Base-by-base conservation (phyloP, 2,797 vertebrate genomes). In the Geotrypetes seraphini region DNA sequence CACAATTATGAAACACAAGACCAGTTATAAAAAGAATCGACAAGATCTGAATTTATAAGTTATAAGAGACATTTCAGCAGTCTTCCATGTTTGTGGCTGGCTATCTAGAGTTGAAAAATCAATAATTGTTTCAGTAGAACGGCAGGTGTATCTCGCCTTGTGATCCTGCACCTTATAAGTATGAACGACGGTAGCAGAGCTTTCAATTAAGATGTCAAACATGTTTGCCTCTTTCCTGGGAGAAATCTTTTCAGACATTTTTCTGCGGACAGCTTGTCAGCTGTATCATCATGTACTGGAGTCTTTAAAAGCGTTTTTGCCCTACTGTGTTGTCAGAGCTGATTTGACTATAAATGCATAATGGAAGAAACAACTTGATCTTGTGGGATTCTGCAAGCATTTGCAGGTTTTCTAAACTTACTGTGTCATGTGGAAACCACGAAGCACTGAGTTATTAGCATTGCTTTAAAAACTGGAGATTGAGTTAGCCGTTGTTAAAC, bases 1-100 rank as follows among this genome's bases (percentile, higher is more conserved):
- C n/a, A n/a, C n/a, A n/a, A n/a, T n/a, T n/a, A n/a, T n/a, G n/a
- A n/a, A n/a, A n/a, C n/a, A n/a, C n/a, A n/a, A n/a, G n/a, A n/a
- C n/a, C n/a, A n/a, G n/a, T n/a, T n/a, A 27, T 23, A 25, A 0
- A 27, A 34, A 43, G 21, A 43, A 31, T 36, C n/a, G 19, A 25
- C 13, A 19, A 26, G 49, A 57, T 48, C 39, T 39, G 31, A 47
- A 36, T 36, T 40, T 16, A 30, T 50, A 37, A 32, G 34, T 36
- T 42, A 44, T 22, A 13, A 32, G 16, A 9, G 22, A 40, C 8
- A 3, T 39, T 41, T 36, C 32, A 50, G 40, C 38, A 31, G 7
- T 11, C 25, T 43, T 35, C 25, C 16, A 12, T 5, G 39, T 20
- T 36, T 30, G 39, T n/a, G 48, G 36, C 22, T 36, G 7, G 29